Conservation (phyloP, 2,797 vertebrate genomes). For the Pangasius sanitwongsei region DNA sequence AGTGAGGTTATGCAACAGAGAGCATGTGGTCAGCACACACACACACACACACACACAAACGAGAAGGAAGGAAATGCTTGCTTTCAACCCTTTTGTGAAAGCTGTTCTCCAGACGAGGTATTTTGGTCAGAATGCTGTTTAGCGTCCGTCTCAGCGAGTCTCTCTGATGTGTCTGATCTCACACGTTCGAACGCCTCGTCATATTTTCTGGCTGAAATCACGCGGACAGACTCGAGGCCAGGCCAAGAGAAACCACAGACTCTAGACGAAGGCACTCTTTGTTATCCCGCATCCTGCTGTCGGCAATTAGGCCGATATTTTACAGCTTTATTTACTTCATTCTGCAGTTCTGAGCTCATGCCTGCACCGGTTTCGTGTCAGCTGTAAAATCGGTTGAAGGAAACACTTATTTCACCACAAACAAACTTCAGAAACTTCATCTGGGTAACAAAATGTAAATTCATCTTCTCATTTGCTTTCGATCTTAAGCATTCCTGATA, state of each 20-base stretch:
- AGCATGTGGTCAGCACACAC: constrained; percentile 61
- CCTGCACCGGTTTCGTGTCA: background rate
- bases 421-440: background rate
- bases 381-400: background rate
- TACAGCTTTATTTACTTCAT: constrained; percentile 19
- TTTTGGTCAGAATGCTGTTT: constrained; percentile 54
- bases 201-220: background rate
- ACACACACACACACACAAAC: constrained; percentile 43
- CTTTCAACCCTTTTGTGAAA: constrained; percentile 63
- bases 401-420: background rate
- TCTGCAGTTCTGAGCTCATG: constrained; percentile 9
- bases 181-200: background rate
- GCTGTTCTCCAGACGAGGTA: constrained; percentile 52
- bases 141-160: constrained; percentile 28
- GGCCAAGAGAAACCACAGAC: background rate
- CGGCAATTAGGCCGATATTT: background rate
- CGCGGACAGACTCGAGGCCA: background rate
- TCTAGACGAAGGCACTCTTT: background rate
- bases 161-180: background rate
- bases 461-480: background rate
- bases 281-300: background rate
- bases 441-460: background rate
- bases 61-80: constrained; percentile 57
- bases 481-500: background rate
- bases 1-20: constrained; percentile 51